phyloP scores from a whole-genome alignment of 2,888 invertebrate genomes.

The Leucophenga maculata region DNA sequence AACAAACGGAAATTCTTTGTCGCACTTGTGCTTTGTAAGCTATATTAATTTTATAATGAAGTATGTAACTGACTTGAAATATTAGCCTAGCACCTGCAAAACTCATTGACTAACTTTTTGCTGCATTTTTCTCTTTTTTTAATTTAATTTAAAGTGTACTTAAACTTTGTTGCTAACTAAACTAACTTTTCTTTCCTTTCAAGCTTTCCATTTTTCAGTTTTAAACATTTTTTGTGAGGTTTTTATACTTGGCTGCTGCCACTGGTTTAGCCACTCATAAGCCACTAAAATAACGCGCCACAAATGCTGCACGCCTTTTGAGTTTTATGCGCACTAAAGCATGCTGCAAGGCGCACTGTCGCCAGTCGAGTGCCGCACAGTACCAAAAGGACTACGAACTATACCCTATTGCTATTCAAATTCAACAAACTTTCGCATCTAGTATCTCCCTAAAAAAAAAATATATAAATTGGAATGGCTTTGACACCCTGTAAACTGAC shows the following conservation, averaged over 20 bases:
- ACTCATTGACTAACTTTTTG: no score
- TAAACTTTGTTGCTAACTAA: neutral
- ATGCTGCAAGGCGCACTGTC: conserved; percentile 1
- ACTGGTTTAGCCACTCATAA: conserved; percentile 5
- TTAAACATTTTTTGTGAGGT: no score
- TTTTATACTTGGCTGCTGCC: neutral
- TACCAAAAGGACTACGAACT: neutral
- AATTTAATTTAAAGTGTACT: neutral
- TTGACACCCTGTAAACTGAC: no score
- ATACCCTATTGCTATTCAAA: neutral
- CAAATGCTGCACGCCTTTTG: conserved; percentile 3
- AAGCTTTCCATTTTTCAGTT: no score
- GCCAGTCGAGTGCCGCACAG: neutral
- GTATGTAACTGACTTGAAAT: no score
- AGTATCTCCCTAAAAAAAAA: neutral
- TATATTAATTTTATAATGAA: no score
- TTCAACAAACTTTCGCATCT: neutral
- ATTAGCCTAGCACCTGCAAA: neutral
- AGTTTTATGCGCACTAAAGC: conserved; percentile 16
- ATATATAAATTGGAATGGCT: neutral
- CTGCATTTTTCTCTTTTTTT: no score
- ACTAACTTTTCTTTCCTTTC: neutral
- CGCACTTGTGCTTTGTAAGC: no score
- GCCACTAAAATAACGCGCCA: conserved; percentile 10
- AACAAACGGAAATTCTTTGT: no score